Percentiles rank a stretch among this genome's conserved stretches.
These are phyloP conservation scores for Melozone crissalis DNA, from an alignment of 2,113 vertebrate species.

Conservation along the genomic window DNA sequence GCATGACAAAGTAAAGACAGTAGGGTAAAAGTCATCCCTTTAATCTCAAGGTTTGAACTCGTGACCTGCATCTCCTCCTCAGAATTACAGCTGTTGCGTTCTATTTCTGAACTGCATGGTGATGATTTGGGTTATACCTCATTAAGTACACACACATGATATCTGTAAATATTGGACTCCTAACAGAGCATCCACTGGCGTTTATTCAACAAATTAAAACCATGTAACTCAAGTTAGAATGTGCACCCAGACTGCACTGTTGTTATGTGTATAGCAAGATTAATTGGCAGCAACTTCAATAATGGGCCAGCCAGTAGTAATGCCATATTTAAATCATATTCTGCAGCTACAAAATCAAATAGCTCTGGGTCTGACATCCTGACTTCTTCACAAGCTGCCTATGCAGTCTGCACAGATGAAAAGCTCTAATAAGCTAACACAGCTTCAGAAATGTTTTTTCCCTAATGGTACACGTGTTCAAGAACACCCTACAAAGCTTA, in stretches of 20 bases:
- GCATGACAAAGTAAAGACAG: conserved; percentile 27
- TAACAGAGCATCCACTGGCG: background rate
- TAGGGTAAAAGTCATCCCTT: conserved; percentile 39
- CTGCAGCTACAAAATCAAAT: background rate
- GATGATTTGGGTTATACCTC: background rate
- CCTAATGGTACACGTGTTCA: background rate
- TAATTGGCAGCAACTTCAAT: background rate
- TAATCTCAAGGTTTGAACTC: conserved; percentile 38
- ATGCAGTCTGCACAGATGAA: background rate
- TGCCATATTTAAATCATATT: background rate
- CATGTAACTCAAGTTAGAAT: background rate
- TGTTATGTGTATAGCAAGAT: background rate
- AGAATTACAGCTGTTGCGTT: conserved; percentile 14
- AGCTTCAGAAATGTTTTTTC: background rate
- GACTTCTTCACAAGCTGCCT: background rate
- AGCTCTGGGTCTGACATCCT: background rate
- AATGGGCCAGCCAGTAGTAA: background rate
- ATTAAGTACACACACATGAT: background rate
- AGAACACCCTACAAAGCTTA: background rate
- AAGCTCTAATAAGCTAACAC: background rate
- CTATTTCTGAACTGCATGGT: conserved; percentile 11
- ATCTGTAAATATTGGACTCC: background rate
- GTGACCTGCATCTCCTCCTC: conserved; percentile 17
- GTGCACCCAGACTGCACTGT: background rate
- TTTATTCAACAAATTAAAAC: conserved; percentile 4